Percentiles rank a stretch among this genome's conserved stretches.
phyloP scores from a whole-genome alignment of 2,113 vertebrate species.

The Rhadina sibilatrix region DNA sequence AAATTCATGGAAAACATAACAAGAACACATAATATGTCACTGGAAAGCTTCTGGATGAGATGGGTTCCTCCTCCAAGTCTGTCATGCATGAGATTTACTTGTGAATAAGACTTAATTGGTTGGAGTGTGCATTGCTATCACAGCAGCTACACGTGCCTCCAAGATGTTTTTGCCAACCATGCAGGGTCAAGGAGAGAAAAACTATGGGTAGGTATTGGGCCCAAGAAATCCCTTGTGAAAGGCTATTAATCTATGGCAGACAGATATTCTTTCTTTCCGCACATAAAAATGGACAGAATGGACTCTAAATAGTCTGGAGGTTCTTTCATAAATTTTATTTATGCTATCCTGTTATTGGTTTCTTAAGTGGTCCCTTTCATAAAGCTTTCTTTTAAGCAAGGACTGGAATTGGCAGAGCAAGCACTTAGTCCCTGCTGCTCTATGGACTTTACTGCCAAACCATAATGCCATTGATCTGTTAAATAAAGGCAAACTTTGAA shows the following conservation, averaged over 20 bases:
- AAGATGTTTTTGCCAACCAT: background rate
- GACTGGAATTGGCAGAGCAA: background rate
- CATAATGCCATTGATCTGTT: background rate
- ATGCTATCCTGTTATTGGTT: background rate
- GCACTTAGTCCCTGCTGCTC: background rate
- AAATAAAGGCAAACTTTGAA: constrained; percentile 23
- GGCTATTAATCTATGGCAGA: background rate
- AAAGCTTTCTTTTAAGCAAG: background rate
- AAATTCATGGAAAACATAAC: background rate
- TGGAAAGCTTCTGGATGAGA: background rate
- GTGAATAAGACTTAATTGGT: background rate
- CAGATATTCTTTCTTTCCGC: background rate
- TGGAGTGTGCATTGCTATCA: background rate
- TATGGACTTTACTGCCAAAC: background rate
- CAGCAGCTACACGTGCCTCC: background rate
- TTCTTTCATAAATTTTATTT: background rate
- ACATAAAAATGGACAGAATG: background rate
- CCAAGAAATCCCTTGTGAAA: background rate
- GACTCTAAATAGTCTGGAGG: background rate
- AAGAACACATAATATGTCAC: background rate
- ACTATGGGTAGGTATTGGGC: background rate
- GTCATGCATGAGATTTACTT: background rate
- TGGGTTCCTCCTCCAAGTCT: background rate
- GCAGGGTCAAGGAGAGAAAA: background rate
- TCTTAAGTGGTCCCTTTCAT: background rate